These are phyloP conservation scores for Cydia amplana DNA, from an alignment of 1,140 invertebrate species.

Conservation along the genomic window DNA sequence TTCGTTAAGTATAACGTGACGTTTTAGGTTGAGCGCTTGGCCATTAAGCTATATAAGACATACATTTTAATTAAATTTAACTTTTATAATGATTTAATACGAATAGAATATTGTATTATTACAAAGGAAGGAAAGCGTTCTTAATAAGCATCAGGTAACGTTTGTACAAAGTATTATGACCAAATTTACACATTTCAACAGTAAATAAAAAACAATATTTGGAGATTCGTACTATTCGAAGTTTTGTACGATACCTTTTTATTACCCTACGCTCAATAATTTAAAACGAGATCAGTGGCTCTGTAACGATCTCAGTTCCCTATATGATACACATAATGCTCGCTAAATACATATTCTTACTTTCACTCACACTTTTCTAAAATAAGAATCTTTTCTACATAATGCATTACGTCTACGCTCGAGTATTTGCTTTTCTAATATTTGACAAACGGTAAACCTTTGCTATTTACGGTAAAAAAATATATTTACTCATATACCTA, in stretches of 20 bases:
- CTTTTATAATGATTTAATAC: no score
- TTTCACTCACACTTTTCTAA: constrained; percentile 17
- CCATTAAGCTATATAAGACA: no score
- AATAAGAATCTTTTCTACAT: constrained; percentile 21
- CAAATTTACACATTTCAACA: no score
- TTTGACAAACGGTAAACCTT: not conserved
- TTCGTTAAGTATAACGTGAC: no score
- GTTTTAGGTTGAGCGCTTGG: no score
- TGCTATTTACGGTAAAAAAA: not conserved
- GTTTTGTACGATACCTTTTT: not conserved
- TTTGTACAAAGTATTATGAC: no score
- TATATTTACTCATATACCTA: no score
- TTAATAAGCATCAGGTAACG: no score
- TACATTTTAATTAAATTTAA: no score
- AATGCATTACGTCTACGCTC: not conserved
- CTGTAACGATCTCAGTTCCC: not conserved
- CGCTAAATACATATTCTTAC: constrained; percentile 5
- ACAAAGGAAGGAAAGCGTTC: no score
- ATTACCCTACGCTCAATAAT: not conserved
- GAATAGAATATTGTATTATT: no score
- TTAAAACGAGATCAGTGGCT: not conserved
- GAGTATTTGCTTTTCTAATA: constrained; percentile 15
- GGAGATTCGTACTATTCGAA: not conserved
- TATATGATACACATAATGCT: not conserved
- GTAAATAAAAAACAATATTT: no score